phyloP scores from a whole-genome alignment of 2,113 vertebrate genomes.

The Sinocyclocheilus anophthalmus region DNA sequence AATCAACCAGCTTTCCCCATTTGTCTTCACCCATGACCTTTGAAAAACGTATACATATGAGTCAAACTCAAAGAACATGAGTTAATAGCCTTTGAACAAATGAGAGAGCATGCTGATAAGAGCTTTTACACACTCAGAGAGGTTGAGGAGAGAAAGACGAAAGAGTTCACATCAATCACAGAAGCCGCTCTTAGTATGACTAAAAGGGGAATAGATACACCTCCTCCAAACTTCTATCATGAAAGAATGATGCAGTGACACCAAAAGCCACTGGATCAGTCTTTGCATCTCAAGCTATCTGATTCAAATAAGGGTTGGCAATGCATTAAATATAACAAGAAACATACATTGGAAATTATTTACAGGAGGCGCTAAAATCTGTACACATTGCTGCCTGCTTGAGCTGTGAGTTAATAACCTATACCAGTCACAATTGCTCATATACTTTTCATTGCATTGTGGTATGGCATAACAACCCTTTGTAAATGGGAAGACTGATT shows the following conservation, averaged over 20 bases:
- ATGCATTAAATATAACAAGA: not conserved
- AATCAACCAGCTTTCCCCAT: not conserved
- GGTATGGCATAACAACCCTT: not conserved
- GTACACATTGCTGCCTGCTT: not conserved
- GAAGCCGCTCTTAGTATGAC: not conserved
- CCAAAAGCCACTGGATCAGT: not conserved
- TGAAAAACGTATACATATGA: not conserved
- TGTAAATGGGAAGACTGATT: not conserved
- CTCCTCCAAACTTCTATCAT: not conserved
- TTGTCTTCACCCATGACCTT: not conserved
- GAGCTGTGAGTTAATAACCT: not conserved
- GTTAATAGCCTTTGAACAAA: not conserved
- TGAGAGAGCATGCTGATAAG: not conserved
- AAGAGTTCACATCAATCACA: not conserved
- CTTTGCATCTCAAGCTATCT: not conserved
- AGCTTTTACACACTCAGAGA: not conserved
- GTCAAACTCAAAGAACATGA: not conserved
- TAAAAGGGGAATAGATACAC: not conserved
- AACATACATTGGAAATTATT: not conserved
- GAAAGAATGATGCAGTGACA: conserved; percentile 10
- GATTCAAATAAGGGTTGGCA: not conserved
- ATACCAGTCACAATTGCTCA: not conserved
- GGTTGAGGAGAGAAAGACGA: not conserved
- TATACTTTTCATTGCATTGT: not conserved
- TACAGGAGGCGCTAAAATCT: not conserved